A percentile compares a stretch with the other conserved stretches of the same genome.
These are phyloP conservation scores for Sebastolobus alascanus DNA, from an alignment of 2,797 vertebrate species.

Conservation along the genomic window DNA sequence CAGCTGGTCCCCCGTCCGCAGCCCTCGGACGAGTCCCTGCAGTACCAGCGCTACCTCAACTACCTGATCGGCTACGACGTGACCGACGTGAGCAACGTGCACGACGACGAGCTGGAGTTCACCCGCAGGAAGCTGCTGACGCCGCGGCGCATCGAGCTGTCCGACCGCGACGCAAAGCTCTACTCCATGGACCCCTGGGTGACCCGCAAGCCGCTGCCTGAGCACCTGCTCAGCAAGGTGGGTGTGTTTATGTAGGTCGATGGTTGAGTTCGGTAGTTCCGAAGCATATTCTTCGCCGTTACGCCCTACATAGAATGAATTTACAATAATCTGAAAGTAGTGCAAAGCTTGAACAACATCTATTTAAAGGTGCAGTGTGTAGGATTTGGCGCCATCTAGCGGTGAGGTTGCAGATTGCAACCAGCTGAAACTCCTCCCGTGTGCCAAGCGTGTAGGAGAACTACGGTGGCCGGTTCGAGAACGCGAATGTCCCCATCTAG, in stretches of 20 bases:
- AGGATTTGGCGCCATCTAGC: background rate
- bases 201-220: slow-evolving; percentile 90
- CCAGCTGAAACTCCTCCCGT: background rate
- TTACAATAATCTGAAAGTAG: background rate
- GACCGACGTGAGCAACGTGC: slow-evolving; percentile 96
- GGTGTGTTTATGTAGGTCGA: background rate
- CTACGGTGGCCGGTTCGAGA: too few relatives aligned
- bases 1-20: slow-evolving; percentile 88
- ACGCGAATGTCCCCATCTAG: too few relatives aligned
- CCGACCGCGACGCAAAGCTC: slow-evolving; percentile 89
- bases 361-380: background rate
- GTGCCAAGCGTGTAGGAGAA: background rate
- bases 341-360: background rate
- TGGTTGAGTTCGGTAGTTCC: background rate
- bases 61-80: slow-evolving; percentile 96
- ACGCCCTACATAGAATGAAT: background rate
- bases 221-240: slow-evolving; percentile 91
- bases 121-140: slow-evolving; percentile 95
- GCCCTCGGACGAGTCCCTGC: slow-evolving; percentile 87
- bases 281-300: background rate
- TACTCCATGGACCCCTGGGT: slow-evolving; percentile 98
- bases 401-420: background rate
- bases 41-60: slow-evolving; percentile 94
- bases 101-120: slow-evolving; percentile 97
- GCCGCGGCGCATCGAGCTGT: slow-evolving; percentile 91